Evolutionary conservation across 1,140 invertebrate species (phyloP).

Genomic region (Philotrypesis tridentata): DNA sequence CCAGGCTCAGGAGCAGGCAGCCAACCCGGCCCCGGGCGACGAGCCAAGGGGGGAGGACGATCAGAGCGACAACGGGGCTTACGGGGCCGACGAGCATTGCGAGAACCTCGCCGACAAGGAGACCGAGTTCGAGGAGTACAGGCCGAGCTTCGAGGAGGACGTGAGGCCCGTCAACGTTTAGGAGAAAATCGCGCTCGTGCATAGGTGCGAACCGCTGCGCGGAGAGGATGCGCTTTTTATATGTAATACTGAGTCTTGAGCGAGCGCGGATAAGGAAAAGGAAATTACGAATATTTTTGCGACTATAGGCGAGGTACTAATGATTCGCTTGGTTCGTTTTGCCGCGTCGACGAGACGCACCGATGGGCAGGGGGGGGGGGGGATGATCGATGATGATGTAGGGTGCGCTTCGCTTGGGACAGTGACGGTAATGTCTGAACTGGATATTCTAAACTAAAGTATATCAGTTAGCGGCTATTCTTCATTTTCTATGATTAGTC

Average conservation of each 20-base stretch:
- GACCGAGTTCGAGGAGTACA: conserved; percentile 61
- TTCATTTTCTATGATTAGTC: neutral
- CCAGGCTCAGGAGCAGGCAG: neutral
- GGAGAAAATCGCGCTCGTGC: too few relatives aligned
- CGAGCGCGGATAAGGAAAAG: neutral
- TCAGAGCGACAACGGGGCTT: neutral
- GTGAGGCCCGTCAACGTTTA: conserved; percentile 68
- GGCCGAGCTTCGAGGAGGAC: conserved; percentile 62
- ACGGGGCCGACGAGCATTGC: conserved; percentile 5
- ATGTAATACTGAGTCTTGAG: neutral
- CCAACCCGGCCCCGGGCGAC: neutral
- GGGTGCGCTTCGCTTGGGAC: neutral
- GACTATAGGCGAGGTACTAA: conserved; percentile 7
- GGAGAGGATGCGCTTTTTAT: neutral
- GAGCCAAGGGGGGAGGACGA: neutral
- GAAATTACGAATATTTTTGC: conserved; percentile 9
- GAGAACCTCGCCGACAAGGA: conserved; percentile 53
- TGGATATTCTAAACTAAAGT: conserved; percentile 5
- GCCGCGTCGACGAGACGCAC: too few relatives aligned
- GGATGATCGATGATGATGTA: neutral
- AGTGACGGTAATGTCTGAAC: neutral
- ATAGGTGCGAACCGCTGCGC: neutral
- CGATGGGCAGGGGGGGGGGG: too few relatives aligned
- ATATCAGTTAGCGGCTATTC: neutral
- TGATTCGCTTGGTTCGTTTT: neutral